A percentile compares a stretch with the other conserved stretches of the same genome.
phyloP scores from a whole-genome alignment of 2,888 invertebrate species.

The Xestia c-nigrum region DNA sequence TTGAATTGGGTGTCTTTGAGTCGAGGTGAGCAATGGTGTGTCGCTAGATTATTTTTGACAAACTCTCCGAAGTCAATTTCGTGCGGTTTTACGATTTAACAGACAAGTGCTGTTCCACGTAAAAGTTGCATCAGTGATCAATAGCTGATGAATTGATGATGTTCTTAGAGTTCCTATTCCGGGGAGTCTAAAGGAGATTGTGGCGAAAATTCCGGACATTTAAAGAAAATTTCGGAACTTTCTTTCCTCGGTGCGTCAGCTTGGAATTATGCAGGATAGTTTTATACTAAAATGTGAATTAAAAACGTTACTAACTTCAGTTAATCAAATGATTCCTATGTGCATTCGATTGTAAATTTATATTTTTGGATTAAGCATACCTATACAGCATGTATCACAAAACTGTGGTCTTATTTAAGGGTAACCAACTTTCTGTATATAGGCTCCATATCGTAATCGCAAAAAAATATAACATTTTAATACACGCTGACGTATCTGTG shows the following conservation, averaged over 20 bases:
- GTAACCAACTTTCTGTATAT: no score
- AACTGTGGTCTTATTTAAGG: background rate
- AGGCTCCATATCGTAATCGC: no score
- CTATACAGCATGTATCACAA: background rate
- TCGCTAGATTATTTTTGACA: conserved; percentile 15
- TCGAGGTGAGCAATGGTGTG: background rate
- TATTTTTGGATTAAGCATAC: no score
- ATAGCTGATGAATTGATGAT: background rate
- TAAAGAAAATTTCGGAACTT: background rate
- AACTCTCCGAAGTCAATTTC: conserved; percentile 22
- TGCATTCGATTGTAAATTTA: no score
- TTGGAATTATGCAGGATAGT: background rate
- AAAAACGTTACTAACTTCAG: background rate
- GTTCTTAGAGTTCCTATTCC: background rate
- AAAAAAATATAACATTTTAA: no score
- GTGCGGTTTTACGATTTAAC: background rate
- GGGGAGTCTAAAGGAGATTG: background rate
- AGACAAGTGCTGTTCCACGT: background rate
- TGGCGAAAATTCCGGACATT: background rate
- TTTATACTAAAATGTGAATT: background rate
- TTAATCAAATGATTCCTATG: background rate
- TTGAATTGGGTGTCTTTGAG: background rate
- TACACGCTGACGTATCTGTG: no score
- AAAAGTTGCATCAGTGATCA: background rate
- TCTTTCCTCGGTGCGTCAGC: background rate